phyloP scores from a whole-genome alignment of 1,140 invertebrate species.

The Bombus sibiricus region DNA sequence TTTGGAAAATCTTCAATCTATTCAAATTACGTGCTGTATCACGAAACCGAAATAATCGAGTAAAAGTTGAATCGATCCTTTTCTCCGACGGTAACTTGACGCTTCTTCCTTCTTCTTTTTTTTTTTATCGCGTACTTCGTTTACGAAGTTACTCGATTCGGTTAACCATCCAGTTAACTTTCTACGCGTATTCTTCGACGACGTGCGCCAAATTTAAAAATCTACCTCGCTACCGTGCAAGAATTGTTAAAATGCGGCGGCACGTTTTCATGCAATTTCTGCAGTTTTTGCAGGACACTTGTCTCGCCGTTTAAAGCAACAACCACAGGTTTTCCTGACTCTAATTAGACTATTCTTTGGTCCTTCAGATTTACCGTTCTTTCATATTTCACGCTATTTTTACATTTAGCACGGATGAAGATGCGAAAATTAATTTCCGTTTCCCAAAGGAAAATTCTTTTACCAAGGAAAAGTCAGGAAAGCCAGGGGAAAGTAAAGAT shows the following conservation, averaged over 20 bases:
- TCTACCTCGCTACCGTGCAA: not conserved
- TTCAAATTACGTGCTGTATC: no score
- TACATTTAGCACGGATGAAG: no score
- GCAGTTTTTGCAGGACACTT: not conserved
- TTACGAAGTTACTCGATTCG: not conserved
- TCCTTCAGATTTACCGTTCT: not conserved
- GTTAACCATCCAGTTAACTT: not conserved
- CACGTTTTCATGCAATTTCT: not conserved
- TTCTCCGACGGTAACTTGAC: not conserved
- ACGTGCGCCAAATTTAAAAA: conserved; percentile 2
- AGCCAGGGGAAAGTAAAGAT: no score
- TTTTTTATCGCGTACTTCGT: not conserved
- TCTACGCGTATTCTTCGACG: not conserved
- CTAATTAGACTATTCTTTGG: not conserved
- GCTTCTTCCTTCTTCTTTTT: not conserved
- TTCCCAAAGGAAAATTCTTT: no score
- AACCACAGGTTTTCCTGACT: not conserved
- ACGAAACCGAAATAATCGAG: not conserved
- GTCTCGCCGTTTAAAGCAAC: not conserved
- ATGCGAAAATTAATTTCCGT: no score
- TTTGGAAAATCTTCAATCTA: not conserved
- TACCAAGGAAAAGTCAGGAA: no score
- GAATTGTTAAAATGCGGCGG: not conserved
- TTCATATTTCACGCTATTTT: not conserved
- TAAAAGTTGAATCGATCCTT: not conserved